Evolutionary conservation across 2,888 invertebrate species (phyloP).

Genomic region (Malachius bipustulatus): DNA sequence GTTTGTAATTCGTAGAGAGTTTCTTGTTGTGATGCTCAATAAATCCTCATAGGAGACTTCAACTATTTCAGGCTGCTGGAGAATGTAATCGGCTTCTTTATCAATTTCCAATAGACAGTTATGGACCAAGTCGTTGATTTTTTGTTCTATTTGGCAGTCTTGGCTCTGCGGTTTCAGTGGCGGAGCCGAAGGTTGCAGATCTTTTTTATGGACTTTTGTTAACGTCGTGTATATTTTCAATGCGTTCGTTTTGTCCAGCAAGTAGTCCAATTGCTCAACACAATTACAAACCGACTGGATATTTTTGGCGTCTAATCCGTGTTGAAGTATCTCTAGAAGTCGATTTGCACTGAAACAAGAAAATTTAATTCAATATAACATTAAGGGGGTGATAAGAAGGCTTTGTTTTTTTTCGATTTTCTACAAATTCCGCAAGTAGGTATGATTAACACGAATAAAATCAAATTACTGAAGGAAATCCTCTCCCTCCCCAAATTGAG

Average conservation of each 20-base stretch:
- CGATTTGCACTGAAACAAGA: constrained; percentile 35
- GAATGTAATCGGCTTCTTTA: constrained; percentile 41
- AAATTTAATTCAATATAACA: too few species aligned
- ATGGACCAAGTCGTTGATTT: constrained; percentile 50
- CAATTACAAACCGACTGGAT: constrained; percentile 56
- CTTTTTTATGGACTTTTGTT: constrained; percentile 25
- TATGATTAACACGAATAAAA: not conserved
- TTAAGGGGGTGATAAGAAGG: too few species aligned
- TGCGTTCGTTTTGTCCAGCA: constrained; percentile 51
- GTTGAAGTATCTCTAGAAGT: constrained; percentile 58
- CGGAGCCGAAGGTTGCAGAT: constrained; percentile 33
- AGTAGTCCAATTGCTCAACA: constrained; percentile 51
- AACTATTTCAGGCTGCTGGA: constrained; percentile 44
- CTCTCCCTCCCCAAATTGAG: too few species aligned
- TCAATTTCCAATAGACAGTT: constrained; percentile 56
- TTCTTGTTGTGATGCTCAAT: constrained; percentile 50
- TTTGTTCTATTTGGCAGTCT: constrained; percentile 26
- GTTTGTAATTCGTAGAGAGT: constrained; percentile 51
- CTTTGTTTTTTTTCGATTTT: too few species aligned
- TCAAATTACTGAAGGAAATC: too few species aligned
- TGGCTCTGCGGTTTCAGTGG: constrained; percentile 31
- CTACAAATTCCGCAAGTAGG: not conserved
- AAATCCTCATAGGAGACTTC: constrained; percentile 55
- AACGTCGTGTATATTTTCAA: constrained; percentile 44
- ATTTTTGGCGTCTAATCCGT: constrained; percentile 63